These are phyloP conservation scores for Geococcyx californianus DNA, from an alignment of 2,113 vertebrate genomes.

Conservation along the genomic window DNA sequence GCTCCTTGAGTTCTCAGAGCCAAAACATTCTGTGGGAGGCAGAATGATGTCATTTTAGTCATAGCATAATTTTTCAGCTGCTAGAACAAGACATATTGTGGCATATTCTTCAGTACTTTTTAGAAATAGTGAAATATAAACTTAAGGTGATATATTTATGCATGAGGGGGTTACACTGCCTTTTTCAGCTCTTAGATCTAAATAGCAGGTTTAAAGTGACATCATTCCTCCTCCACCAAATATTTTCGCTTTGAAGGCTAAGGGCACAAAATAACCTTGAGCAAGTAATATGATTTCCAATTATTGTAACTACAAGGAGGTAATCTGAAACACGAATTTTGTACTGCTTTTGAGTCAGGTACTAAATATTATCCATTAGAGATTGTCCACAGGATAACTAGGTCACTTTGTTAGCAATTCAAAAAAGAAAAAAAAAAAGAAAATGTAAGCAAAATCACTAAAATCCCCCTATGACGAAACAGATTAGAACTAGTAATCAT, in stretches of 20 bases:
- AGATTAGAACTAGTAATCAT: neutral
- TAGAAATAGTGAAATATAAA: conserved; percentile 75
- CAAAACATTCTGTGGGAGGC: conserved; percentile 77
- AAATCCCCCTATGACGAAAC: neutral
- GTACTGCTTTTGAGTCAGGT: neutral
- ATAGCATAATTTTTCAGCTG: conserved; percentile 78
- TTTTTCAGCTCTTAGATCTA: conserved; percentile 65
- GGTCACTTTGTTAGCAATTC: neutral
- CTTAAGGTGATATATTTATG: conserved; percentile 74
- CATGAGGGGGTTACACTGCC: conserved; percentile 64
- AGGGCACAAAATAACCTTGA: conserved; percentile 1
- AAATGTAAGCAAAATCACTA: neutral
- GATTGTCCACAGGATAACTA: neutral
- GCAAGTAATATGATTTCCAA: neutral
- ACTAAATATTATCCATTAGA: neutral
- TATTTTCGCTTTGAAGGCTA: conserved; percentile 37
- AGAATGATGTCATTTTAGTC: conserved; percentile 80
- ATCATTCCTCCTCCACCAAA: conserved; percentile 42
- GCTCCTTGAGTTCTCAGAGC: conserved; percentile 71
- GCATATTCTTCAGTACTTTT: conserved; percentile 78
- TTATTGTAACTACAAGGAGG: neutral
- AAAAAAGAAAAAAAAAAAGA: neutral
- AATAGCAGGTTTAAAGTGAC: conserved; percentile 52
- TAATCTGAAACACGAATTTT: neutral
- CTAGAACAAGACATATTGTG: conserved; percentile 82